Evolutionary conservation across 2,888 invertebrate genomes (phyloP).

Genomic region (Ganaspis brasiliensis): DNA sequence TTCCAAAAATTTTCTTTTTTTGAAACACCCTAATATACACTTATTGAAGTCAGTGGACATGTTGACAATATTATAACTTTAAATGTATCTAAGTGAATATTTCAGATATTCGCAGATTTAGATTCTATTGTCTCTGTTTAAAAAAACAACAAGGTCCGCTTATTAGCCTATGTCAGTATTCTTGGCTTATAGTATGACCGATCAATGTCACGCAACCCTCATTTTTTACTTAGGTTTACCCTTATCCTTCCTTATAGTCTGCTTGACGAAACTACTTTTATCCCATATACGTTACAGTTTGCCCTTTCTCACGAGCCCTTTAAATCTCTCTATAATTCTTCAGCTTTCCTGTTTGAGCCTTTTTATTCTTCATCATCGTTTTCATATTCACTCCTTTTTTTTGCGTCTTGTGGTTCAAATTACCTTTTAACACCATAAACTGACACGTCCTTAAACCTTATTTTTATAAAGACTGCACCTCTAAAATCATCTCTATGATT

Average conservation of each 20-base stretch:
- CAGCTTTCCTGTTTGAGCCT: constrained; percentile 6
- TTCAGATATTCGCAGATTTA: too few species aligned
- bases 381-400: constrained; percentile 19
- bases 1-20: too few species aligned
- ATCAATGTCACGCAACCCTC: constrained; percentile 2
- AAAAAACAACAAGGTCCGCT: too few species aligned
- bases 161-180: too few species aligned
- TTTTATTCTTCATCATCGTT: constrained; percentile 56
- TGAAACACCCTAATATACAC: too few species aligned
- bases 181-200: neutral
- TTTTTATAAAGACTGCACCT: neutral
- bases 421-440: constrained; percentile 48
- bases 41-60: too few species aligned
- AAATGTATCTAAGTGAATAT: too few species aligned
- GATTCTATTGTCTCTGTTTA: too few species aligned
- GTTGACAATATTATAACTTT: too few species aligned
- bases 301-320: neutral
- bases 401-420: neutral
- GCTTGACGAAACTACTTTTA: neutral
- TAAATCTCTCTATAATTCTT: neutral
- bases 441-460: constrained; percentile 48
- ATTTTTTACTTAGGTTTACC: neutral
- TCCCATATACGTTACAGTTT: neutral
- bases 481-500: constrained; percentile 8
- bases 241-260: neutral